Evolutionary conservation across 2,888 invertebrate genomes (phyloP).

Genomic region (Resseliella maxima): DNA sequence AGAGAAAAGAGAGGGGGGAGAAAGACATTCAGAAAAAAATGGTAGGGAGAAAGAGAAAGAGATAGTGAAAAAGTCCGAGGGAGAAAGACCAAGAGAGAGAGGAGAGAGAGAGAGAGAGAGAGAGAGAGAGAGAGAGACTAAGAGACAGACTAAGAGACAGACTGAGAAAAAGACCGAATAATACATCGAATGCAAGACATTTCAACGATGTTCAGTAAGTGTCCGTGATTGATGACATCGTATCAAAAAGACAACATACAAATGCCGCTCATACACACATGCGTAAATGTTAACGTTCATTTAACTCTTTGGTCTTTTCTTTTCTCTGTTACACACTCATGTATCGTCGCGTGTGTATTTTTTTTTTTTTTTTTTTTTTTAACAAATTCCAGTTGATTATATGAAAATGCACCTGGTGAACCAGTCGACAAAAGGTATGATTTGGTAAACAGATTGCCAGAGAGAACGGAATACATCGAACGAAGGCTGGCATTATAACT

Average conservation of each 20-base stretch:
- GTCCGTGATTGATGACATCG: slow-evolving; percentile 43
- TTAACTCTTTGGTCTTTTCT: background rate
- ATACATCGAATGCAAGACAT: background rate
- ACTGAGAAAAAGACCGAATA: background rate
- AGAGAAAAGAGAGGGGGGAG: background rate
- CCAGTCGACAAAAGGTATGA: slow-evolving; percentile 54
- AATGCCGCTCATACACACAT: slow-evolving; percentile 8
- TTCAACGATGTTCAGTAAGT: background rate
- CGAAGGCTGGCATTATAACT: slow-evolving; percentile 30
- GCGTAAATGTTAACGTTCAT: slow-evolving; percentile 25
- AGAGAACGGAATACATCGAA: background rate
- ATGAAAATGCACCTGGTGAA: slow-evolving; percentile 54
- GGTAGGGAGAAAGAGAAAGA: background rate
- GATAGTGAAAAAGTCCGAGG: background rate
- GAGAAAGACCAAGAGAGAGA: too few relatives aligned
- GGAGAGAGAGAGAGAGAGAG: background rate
- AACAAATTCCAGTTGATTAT: slow-evolving; percentile 43
- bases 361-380: slow-evolving; percentile 22
- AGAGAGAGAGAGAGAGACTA: background rate
- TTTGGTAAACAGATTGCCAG: background rate
- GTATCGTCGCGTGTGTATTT: background rate
- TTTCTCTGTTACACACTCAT: background rate
- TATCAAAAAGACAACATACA: slow-evolving; percentile 36
- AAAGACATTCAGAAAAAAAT: background rate
- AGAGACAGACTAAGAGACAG: too few relatives aligned